Evolutionary conservation across 2,888 invertebrate species (phyloP).

Genomic region (Dolichopus griseipennis): DNA sequence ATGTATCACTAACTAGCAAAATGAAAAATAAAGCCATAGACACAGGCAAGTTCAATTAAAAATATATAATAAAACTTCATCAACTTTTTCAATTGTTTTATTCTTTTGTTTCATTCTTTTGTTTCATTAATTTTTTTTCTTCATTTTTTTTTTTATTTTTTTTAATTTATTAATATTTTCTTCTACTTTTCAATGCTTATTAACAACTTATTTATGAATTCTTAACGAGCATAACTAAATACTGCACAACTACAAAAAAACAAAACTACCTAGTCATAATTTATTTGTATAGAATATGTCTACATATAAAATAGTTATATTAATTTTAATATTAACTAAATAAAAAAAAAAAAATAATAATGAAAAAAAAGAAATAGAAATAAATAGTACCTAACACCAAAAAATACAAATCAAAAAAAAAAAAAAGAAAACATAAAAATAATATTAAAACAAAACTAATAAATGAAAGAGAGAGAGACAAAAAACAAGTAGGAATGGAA

Average conservation of each 20-base stretch:
- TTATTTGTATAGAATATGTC: background rate
- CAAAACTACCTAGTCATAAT: background rate
- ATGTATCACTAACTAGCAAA: too few relatives aligned
- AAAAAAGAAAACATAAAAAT: background rate
- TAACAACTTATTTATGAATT: conserved; percentile 6
- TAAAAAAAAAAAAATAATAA: background rate
- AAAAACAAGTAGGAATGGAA: too few relatives aligned
- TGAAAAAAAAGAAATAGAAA: background rate
- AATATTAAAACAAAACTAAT: too few relatives aligned
- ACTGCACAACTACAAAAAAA: background rate
- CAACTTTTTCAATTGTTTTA: background rate
- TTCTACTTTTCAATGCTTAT: background rate
- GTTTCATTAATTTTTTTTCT: too few relatives aligned
- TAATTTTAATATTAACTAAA: background rate
- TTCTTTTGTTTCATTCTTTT: too few relatives aligned
- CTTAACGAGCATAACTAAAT: conserved; percentile 6
- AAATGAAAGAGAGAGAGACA: too few relatives aligned
- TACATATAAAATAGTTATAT: background rate
- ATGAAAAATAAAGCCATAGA: too few relatives aligned
- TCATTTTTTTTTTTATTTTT: background rate
- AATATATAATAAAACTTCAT: background rate
- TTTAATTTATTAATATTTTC: too few relatives aligned
- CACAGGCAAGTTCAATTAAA: too few relatives aligned
- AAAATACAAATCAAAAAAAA: background rate
- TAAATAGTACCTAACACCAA: too few relatives aligned